These are phyloP conservation scores for Dryas iulia DNA, from an alignment of 1,140 invertebrate genomes.

Conservation along the genomic window DNA sequence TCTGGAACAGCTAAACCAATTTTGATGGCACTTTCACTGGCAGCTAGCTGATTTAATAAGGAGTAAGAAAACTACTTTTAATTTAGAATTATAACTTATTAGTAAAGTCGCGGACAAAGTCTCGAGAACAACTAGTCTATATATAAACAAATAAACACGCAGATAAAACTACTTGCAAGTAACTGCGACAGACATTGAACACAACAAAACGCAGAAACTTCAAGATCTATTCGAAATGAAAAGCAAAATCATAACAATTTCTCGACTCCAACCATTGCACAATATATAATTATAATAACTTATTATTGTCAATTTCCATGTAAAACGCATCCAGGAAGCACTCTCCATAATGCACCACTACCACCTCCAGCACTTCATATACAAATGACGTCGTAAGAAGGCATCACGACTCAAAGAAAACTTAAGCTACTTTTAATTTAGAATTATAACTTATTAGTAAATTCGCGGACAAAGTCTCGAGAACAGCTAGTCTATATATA, in stretches of 20 bases:
- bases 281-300: constrained; percentile 22
- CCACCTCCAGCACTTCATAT: constrained; percentile 18
- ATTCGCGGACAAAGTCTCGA: too few relatives aligned
- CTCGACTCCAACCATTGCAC: neutral
- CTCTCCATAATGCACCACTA: constrained; percentile 11
- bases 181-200: neutral
- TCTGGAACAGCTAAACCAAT: too few relatives aligned
- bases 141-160: neutral
- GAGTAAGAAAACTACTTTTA: too few relatives aligned
- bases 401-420: neutral
- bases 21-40: too few relatives aligned
- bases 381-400: constrained; percentile 19
- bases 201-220: neutral
- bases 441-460: too few relatives aligned
- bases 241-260: neutral
- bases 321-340: constrained; percentile 26
- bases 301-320: constrained; percentile 27
- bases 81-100: too few relatives aligned
- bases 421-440: constrained; percentile 2
- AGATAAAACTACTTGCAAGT: neutral
- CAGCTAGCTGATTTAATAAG: too few relatives aligned
- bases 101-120: too few relatives aligned
- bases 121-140: too few relatives aligned
- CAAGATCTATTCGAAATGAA: neutral
- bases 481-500: too few relatives aligned